These are phyloP conservation scores for Micropoecilia bifurca DNA, from an alignment of 2,797 vertebrate genomes.

Conservation along the genomic window DNA sequence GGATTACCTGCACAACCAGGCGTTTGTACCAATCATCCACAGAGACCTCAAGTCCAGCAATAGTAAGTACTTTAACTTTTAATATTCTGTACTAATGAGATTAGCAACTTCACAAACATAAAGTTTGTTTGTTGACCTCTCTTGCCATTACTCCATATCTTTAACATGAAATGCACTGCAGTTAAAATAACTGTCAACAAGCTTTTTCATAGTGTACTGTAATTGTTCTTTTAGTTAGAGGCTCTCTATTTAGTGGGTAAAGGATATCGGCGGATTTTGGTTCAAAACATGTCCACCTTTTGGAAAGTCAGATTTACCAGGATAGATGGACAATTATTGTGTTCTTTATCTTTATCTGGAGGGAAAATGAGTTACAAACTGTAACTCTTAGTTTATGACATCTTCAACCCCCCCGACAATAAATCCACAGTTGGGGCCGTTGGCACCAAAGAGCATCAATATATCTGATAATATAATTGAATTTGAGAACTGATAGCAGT, in stretches of 20 bases:
- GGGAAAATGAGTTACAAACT: background rate
- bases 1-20: slow-evolving; percentile 93
- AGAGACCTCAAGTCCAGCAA: slow-evolving; percentile 96
- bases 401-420: background rate
- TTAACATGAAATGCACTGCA: background rate
- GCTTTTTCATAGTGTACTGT: background rate
- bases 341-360: background rate
- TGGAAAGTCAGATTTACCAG: background rate
- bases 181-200: background rate
- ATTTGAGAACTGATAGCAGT: background rate
- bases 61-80: slow-evolving; percentile 83
- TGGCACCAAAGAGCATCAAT: background rate
- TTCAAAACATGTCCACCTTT: background rate
- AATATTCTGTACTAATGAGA: background rate
- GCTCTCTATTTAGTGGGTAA: background rate
- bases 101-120: background rate
- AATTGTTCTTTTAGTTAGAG: background rate
- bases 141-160: background rate
- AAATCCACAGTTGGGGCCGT: background rate
- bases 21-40: slow-evolving; percentile 92
- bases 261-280: background rate
- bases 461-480: background rate
- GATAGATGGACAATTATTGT: background rate
- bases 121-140: background rate
- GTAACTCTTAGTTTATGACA: background rate